A percentile compares a stretch with the other conserved stretches of the same genome.
phyloP scores from a whole-genome alignment of 2,113 vertebrate genomes.

The Gallinago jamesoni region DNA sequence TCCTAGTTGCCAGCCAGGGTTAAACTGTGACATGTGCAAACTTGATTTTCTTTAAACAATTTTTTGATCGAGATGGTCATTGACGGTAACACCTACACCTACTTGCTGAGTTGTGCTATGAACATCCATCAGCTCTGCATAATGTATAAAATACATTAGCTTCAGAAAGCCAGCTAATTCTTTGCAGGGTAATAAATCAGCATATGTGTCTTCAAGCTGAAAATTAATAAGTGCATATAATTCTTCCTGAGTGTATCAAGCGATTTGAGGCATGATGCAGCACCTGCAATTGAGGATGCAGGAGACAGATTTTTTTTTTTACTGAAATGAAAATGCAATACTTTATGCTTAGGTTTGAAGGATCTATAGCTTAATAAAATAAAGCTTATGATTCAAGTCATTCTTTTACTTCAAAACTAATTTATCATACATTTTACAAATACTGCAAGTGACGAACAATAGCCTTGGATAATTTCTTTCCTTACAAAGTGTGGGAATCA shows the following conservation, averaged over 20 bases:
- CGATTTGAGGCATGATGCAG: neutral
- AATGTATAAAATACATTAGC: neutral
- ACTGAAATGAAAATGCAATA: neutral
- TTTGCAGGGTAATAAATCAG: neutral
- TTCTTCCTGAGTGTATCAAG: neutral
- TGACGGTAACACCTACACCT: neutral
- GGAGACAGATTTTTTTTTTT: neutral
- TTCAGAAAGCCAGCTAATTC: neutral
- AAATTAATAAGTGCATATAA: neutral
- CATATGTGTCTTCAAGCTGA: neutral
- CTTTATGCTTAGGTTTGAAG: conserved; percentile 10
- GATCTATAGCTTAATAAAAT: conserved; percentile 21
- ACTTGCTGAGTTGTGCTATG: neutral
- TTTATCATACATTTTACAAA: neutral
- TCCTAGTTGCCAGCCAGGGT: neutral
- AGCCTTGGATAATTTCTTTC: conserved; percentile 7
- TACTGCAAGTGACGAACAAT: neutral
- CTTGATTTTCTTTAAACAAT: neutral
- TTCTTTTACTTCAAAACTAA: conserved; percentile 20
- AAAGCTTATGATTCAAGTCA: conserved; percentile 28
- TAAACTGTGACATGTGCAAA: neutral
- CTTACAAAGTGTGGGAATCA: neutral
- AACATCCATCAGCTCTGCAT: neutral
- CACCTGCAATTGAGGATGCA: neutral
- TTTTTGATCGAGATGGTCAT: neutral